phyloP scores from a whole-genome alignment of 2,113 vertebrate species.

The Carassius auratus region DNA sequence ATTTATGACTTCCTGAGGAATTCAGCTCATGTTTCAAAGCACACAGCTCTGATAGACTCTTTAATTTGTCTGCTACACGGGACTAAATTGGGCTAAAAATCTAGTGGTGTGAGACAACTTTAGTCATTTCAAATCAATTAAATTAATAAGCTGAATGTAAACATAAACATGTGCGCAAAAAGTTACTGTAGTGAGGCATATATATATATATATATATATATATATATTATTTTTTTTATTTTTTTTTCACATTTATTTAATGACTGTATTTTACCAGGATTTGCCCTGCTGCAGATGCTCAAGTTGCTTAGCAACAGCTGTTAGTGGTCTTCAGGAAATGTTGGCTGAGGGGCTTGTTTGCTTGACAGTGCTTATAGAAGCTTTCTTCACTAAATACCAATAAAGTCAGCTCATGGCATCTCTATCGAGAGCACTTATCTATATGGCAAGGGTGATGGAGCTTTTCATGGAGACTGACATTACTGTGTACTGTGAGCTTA shows the following conservation, averaged over 20 bases:
- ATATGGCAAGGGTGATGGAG: constrained; percentile 16
- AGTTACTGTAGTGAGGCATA: neutral
- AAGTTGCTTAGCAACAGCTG: constrained; percentile 53
- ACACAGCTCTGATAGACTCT: too few relatives aligned
- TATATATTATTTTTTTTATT: neutral
- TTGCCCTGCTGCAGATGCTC: constrained; percentile 22
- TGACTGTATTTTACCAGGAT: constrained; percentile 28
- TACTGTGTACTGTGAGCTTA: neutral
- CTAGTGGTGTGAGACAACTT: too few relatives aligned
- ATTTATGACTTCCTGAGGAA: too few relatives aligned
- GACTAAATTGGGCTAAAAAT: too few relatives aligned
- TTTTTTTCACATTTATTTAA: constrained; percentile 1
- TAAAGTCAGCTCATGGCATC: constrained; percentile 27
- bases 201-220: too few relatives aligned
- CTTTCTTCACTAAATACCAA: constrained; percentile 37
- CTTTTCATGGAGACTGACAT: neutral
- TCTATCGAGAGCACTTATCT: constrained; percentile 31
- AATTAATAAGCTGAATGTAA: neutral
- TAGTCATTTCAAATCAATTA: too few relatives aligned
- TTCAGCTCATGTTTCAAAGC: too few relatives aligned
- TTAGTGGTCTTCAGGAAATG: constrained; percentile 31
- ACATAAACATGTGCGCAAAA: neutral
- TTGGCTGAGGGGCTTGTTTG: constrained; percentile 23
- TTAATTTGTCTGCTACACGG: too few relatives aligned
- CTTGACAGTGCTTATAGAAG: constrained; percentile 25